These are phyloP conservation scores for Amblyraja radiata DNA, from an alignment of 2,797 vertebrate species.

Conservation along the genomic window DNA sequence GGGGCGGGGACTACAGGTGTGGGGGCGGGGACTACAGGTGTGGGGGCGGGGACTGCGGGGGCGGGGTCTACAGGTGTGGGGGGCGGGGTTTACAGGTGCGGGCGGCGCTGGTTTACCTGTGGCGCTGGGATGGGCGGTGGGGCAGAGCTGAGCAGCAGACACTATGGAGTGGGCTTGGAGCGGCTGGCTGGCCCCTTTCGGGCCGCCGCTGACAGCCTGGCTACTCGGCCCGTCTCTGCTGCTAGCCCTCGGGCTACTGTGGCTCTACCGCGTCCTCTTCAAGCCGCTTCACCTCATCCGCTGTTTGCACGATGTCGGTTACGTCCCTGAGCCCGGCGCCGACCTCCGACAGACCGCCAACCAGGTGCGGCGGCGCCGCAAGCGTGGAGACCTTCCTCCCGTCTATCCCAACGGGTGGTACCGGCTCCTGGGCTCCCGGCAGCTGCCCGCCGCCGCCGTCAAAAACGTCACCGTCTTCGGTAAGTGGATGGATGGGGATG, in stretches of 20 bases:
- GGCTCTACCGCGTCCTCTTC: constrained; percentile 58
- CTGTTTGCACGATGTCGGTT: constrained; percentile 63
- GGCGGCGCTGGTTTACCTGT: too few species aligned
- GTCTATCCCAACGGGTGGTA: constrained; percentile 77
- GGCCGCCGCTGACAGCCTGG: not conserved
- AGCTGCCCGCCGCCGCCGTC: constrained; percentile 58
- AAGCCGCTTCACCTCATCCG: constrained; percentile 60
- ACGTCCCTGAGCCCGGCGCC: constrained; percentile 55
- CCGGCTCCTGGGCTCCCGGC: constrained; percentile 62
- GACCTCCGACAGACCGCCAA: constrained; percentile 58
- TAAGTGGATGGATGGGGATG: constrained; percentile 48
- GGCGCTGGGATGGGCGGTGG: rapidly evolving
- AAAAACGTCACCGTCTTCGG: constrained; percentile 60
- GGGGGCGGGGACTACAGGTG: constrained; percentile 34
- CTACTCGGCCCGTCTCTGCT: constrained; percentile 43
- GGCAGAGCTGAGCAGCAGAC: not conserved
- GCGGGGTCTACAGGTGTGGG: constrained; percentile 1
- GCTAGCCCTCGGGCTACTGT: constrained; percentile 44
- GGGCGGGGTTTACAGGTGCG: constrained; percentile 40
- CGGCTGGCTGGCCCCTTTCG: not conserved
- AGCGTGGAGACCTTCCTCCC: constrained; percentile 64
- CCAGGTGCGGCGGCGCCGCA: constrained; percentile 61
- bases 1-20: not conserved
- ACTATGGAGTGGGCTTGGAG: not conserved
- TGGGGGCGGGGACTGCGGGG: not conserved